Evolutionary conservation across 2,888 invertebrate genomes (phyloP), one percentile per base, ranked within the genome.

Genomic region (Cactoblastis cactorum): DNA sequence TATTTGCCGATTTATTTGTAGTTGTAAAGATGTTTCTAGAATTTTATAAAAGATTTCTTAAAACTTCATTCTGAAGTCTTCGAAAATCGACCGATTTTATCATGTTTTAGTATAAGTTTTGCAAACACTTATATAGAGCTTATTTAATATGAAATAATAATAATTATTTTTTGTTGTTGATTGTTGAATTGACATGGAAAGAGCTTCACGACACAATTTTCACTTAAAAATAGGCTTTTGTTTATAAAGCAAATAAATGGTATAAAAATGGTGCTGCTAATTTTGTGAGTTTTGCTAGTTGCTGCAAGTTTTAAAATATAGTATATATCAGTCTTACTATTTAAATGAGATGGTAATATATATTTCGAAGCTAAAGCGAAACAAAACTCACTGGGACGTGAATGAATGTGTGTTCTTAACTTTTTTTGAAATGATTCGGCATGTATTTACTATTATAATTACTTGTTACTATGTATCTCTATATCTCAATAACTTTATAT

Each of bases 311-410:
- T 43, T 17, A 12, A 4, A 28, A 28, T 3, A 8, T 3, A 28
- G 17, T 9, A 28, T 43, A 15, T 32, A 28, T 28, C 6, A 15
- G 11, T 41, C 43, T 28, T 3, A 8, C 17, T 43, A 9, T 24
- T 1, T 6, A 2, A 28, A 9, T 43, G 11, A 17, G 11, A 43
- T 1, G 43, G 6, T 12, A 17, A 11, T 28, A 17, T 43, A 28
- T 17, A 11, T 43, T 43, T 43, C 17, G 43, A 43, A 43, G 43
- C 2, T 14, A 11, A 12, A 28, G 28, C 17, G 9, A 28, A 28
- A 28, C 15, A 14, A 43, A 43, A 11, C 43, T 28, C 17, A 28
- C 28, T 53, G 51, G 54, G 69, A 65, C 67, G 53, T 32, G 46
- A 65, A 43, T 59, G 50, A 56, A 51, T 28, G 43, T 43, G 28